Evolutionary conservation across 92 coral and sea anemone genomes (phyloP).

Genomic region (Blastomussa wellsi): DNA sequence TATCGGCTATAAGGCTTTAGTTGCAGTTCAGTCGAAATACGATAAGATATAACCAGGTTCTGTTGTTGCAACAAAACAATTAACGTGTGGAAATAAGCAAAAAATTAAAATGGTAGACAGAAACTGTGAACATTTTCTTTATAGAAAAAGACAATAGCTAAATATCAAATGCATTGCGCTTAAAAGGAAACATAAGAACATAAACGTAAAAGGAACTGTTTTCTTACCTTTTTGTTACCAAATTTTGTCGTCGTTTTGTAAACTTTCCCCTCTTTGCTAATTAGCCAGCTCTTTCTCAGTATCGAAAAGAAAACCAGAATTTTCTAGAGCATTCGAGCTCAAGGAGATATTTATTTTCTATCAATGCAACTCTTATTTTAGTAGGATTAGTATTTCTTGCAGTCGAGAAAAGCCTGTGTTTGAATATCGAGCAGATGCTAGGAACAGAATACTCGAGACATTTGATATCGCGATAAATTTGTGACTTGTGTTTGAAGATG

Average conservation of each 20-base stretch:
- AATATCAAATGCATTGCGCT: background rate
- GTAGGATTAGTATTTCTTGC: background rate
- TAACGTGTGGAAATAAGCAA: background rate
- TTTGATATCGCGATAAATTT: background rate
- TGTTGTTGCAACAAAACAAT: background rate
- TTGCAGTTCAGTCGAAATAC: background rate
- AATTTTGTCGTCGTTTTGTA: background rate
- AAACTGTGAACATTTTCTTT: background rate
- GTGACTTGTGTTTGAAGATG: background rate
- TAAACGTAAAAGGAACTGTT: background rate
- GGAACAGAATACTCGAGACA: constrained; percentile 8
- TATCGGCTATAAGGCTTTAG: background rate
- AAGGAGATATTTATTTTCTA: background rate
- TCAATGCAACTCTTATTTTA: background rate
- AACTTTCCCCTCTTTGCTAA: background rate
- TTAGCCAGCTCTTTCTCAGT: too few relatives aligned
- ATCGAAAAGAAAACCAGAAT: background rate
- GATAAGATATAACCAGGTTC: too few relatives aligned
- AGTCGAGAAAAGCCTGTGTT: constrained; percentile 20
- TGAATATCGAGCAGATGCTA: constrained; percentile 25
- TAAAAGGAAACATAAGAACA: background rate
- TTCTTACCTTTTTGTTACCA: background rate
- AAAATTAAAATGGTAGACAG: background rate
- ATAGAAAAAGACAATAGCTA: background rate
- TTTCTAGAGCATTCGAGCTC: background rate